A percentile compares a stretch with the other conserved stretches of the same genome.
Conservation (phyloP, 2,797 vertebrate species). For the Alauda arvensis region DNA sequence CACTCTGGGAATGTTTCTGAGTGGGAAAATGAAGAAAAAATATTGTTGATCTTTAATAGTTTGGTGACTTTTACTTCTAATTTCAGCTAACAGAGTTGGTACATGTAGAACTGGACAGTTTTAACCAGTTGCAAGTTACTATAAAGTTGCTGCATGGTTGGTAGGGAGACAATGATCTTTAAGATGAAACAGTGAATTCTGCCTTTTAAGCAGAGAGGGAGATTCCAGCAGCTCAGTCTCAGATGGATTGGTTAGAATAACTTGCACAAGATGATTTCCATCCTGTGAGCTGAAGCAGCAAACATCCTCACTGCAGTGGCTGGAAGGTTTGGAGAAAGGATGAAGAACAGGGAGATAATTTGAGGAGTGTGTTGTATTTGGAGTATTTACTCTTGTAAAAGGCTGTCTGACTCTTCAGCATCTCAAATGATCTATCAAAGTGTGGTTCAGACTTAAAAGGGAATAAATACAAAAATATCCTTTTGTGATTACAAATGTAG, state of each 20-base stretch:
- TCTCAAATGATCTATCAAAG: not conserved
- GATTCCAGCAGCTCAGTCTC: not conserved
- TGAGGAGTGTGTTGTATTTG: not conserved
- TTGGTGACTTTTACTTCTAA: not conserved
- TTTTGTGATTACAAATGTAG: slow-evolving; percentile 46
- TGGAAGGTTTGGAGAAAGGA: not conserved
- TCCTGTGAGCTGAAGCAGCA: not conserved
- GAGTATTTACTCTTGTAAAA: not conserved
- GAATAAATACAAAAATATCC: slow-evolving; percentile 8
- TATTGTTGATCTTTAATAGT: not conserved
- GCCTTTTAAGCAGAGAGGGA: not conserved
- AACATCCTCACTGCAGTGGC: not conserved
- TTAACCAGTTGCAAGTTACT: not conserved
- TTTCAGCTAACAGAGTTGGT: not conserved
- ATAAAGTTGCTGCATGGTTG: not conserved
- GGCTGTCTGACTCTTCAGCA: not conserved
- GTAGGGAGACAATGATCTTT: not conserved
- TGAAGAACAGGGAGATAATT: not conserved
- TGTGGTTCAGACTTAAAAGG: not conserved
- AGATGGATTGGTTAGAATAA: not conserved
- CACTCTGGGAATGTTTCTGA: not conserved
- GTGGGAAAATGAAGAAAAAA: not conserved
- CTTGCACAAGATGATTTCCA: not conserved
- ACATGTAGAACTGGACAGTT: not conserved
- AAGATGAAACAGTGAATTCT: not conserved